These are phyloP conservation scores for Hypanus sabinus DNA, from an alignment of 2,113 vertebrate genomes.

Conservation along the genomic window DNA sequence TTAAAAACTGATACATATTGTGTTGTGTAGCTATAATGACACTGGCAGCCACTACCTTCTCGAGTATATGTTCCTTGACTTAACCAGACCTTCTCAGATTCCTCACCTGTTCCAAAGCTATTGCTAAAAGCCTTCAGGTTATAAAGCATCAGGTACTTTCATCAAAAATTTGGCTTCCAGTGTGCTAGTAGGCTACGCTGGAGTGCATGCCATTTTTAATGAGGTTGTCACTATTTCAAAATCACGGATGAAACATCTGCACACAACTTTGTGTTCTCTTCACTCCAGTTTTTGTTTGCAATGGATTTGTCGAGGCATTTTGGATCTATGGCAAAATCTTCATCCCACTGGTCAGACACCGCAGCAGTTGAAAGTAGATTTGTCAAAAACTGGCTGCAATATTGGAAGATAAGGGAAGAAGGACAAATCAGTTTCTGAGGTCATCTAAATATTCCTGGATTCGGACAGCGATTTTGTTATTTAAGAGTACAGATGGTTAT, in stretches of 20 bases:
- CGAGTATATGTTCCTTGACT: neutral
- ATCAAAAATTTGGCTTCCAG: neutral
- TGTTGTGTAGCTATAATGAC: slow-evolving; percentile 26
- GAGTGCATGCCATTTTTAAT: neutral
- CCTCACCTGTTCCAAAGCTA: neutral
- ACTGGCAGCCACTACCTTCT: slow-evolving; percentile 26
- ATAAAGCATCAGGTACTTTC: neutral
- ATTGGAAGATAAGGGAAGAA: neutral
- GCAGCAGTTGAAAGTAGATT: neutral
- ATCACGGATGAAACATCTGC: neutral
- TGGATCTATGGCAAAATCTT: neutral
- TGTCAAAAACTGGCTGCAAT: neutral
- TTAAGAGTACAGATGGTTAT: neutral
- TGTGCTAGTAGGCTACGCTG: neutral
- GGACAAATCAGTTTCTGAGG: neutral
- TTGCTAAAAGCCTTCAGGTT: neutral
- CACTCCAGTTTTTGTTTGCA: neutral
- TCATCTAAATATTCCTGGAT: neutral
- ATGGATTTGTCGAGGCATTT: neutral
- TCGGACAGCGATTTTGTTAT: neutral
- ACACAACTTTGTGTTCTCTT: neutral
- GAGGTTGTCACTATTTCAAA: neutral
- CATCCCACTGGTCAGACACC: neutral
- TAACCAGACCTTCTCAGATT: neutral
- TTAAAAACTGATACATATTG: slow-evolving; percentile 31